Evolutionary conservation across 1,140 invertebrate genomes (phyloP).

Genomic region (Drosophila lowei): DNA sequence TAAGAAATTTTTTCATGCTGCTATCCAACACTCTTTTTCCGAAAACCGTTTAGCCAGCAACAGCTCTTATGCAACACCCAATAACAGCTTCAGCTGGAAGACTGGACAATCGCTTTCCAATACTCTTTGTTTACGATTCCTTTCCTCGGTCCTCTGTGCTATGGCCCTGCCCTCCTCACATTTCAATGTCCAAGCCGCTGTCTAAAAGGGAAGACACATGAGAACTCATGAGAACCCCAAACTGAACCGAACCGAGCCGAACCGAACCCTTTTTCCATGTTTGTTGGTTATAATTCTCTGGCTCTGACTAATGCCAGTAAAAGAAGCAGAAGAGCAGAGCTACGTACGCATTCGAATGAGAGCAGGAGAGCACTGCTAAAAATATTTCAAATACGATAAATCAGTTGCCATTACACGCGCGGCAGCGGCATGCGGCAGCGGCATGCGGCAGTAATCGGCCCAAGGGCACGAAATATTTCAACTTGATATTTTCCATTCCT

Average conservation of each 20-base stretch:
- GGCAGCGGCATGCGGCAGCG: constrained; percentile 23
- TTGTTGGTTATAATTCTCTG: constrained; percentile 14
- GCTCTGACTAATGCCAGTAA: constrained; percentile 37
- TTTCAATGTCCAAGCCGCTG: constrained; percentile 12
- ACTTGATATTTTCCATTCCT: constrained; percentile 54
- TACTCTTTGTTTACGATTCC: no score
- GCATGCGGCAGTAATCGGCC: constrained; percentile 39
- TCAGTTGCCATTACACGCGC: constrained; percentile 58
- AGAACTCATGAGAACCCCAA: neutral
- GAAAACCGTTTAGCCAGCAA: no score
- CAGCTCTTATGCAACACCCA: no score
- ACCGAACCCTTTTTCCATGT: constrained; percentile 14
- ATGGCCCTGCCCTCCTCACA: constrained; percentile 1
- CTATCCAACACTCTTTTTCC: no score
- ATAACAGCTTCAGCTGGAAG: no score
- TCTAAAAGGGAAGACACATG: constrained; percentile 7
- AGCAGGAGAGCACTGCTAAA: constrained; percentile 42
- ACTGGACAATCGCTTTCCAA: no score
- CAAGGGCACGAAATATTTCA: constrained; percentile 58
- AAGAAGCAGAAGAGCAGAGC: no score
- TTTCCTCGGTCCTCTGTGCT: neutral
- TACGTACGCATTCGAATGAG: constrained; percentile 5
- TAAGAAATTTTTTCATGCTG: no score
- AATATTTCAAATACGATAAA: constrained; percentile 69
- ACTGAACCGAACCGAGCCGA: neutral